Base-by-base conservation (phyloP, 2,888 invertebrate genomes). In the Prenolepis imparis region DNA sequence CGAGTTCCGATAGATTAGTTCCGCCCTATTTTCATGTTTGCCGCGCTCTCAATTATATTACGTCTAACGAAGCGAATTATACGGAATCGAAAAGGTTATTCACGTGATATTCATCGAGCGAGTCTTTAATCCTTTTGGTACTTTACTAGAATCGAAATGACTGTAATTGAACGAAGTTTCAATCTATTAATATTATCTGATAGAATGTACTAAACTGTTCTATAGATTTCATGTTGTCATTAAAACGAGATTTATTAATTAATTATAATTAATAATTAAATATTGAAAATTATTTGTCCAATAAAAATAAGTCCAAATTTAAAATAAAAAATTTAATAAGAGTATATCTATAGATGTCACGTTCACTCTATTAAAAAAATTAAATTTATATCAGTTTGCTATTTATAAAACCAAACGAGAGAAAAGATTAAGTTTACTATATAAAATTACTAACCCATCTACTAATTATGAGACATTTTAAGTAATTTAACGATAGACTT, bases 1-100 rank as follows among this genome's bases (percentile, higher is more conserved):
- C n/a, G 55, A 39, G 57, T 68, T 77, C 77, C 68, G 41, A 77
- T 77, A 61, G 77, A 77, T 68, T 77, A 77, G 41, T 68, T 77
- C 41, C 55, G 11, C 39, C 55, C 70, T 77, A 77, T 68, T 77
- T 77, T 77, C 68, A 15, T 67, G 57, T 68, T 77, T 77, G 67
- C 68, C 15, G 39, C 68, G 9, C 41, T 77, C 28, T 68, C 77
- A 67, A 55, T 77, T 77, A 77, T 77, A 77, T 55, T 77, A 57
- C 39, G 55, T 39, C 52, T 67, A 77, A 77, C 68, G 70, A 77
- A 77, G 55, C 55, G 77, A 39, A 77, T 77, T 77, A 77, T 77
- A 77, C 11, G 11, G 21, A 9, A 55, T 77, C n/a, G n/a, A 2
- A 55, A 67, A 67, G 55, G 41, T 77, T 77, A 68, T 77, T 67